Conservation (phyloP, 1,140 invertebrate species). For the Neodiprion fabricii region DNA sequence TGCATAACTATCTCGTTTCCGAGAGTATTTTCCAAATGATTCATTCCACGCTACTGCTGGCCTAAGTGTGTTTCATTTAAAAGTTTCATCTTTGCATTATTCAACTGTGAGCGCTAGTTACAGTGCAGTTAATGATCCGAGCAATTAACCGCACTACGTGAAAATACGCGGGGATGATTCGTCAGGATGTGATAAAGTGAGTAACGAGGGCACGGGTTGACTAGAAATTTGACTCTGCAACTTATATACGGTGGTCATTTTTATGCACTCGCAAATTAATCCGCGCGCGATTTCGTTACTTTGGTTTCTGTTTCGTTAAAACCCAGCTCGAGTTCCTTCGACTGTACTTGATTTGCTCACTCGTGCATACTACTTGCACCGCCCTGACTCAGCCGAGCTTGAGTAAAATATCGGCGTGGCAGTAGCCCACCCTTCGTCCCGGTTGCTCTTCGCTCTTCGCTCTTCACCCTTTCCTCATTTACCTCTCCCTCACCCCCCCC, state of each 20-base stretch:
- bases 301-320: not conserved
- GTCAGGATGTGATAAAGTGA: no score
- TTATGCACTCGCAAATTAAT: not conserved
- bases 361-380: not conserved
- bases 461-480: not conserved
- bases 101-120: not conserved
- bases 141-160: not conserved
- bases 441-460: not conserved
- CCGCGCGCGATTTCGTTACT: not conserved
- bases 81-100: not conserved
- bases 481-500: not conserved
- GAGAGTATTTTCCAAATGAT: not conserved
- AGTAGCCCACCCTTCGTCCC: not conserved
- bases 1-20: slow-evolving; percentile 5
- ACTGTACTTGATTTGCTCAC: slow-evolving; percentile 2
- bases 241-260: not conserved
- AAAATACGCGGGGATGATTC: no score
- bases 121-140: not conserved
- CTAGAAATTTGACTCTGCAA: not conserved
- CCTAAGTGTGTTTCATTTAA: not conserved
- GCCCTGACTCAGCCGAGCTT: not conserved
- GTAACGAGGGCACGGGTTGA: not conserved
- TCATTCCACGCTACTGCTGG: not conserved
- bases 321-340: not conserved
- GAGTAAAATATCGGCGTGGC: slow-evolving; percentile 1